A percentile compares a stretch with the other conserved stretches of the same genome.
phyloP scores from a whole-genome alignment of 2,888 invertebrate genomes.

The Lasioglossum figueresi region DNA sequence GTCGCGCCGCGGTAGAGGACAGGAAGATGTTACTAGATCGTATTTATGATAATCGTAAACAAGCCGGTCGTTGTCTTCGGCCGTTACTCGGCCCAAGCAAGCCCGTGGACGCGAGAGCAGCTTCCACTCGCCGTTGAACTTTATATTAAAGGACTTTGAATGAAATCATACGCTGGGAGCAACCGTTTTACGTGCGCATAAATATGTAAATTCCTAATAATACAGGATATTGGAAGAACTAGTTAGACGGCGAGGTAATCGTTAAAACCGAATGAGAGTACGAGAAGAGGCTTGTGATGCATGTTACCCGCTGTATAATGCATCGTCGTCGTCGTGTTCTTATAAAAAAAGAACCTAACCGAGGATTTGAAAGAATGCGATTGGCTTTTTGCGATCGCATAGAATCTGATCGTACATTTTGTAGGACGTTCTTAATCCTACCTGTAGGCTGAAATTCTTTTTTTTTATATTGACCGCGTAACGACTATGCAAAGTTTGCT shows the following conservation, averaged over 20 bases:
- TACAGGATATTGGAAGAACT: constrained; percentile 58
- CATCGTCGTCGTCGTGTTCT: not conserved
- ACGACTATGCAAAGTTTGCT: not conserved
- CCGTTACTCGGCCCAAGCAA: constrained; percentile 48
- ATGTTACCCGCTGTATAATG: constrained; percentile 7
- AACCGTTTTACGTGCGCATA: constrained; percentile 52
- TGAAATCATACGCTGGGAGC: constrained; percentile 53
- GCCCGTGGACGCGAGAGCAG: constrained; percentile 19
- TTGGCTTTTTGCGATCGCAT: not conserved
- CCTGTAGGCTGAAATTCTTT: not conserved
- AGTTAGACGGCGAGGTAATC: constrained; percentile 46
- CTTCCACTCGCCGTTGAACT: constrained; percentile 33
- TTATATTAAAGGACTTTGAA: constrained; percentile 53
- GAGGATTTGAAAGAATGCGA: not conserved
- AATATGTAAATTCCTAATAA: constrained; percentile 60
- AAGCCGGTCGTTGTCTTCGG: constrained; percentile 35
- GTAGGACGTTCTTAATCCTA: not conserved
- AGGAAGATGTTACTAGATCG: constrained; percentile 49
- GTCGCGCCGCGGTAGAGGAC: constrained; percentile 33
- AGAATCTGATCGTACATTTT: not conserved
- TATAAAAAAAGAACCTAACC: not conserved
- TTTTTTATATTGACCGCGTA: not conserved
- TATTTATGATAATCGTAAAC: constrained; percentile 62
- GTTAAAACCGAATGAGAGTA: constrained; percentile 32
- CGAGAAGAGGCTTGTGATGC: not conserved